A percentile compares a stretch with the other conserved stretches of the same genome.
Evolutionary conservation across 2,888 invertebrate genomes (phyloP).

Genomic region (Azorinus chamasolen): DNA sequence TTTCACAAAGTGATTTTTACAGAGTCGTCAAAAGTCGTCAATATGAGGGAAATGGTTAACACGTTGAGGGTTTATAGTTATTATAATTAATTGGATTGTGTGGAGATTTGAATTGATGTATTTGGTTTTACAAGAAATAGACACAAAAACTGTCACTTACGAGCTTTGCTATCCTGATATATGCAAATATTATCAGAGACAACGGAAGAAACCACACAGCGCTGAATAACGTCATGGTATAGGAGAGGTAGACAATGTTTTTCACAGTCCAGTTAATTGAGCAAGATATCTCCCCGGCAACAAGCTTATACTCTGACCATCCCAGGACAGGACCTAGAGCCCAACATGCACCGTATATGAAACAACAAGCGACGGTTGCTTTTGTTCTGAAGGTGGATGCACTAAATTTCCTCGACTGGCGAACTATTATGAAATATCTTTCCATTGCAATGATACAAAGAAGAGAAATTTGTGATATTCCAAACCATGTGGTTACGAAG

Average conservation of each 20-base stretch:
- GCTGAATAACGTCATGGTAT: slow-evolving; percentile 29
- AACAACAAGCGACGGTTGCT: slow-evolving; percentile 23
- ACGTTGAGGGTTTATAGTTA: no score
- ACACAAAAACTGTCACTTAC: slow-evolving; percentile 33
- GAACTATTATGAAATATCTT: slow-evolving; percentile 41
- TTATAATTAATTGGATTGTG: no score
- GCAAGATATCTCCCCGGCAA: slow-evolving; percentile 37
- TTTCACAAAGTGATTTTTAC: no score
- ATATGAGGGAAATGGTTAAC: no score
- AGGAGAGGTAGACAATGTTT: slow-evolving; percentile 21
- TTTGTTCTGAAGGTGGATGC: slow-evolving; percentile 10
- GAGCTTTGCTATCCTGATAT: slow-evolving; percentile 38
- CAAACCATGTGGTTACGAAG: slow-evolving; percentile 37
- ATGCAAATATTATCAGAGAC: slow-evolving; percentile 34
- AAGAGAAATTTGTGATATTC: slow-evolving; percentile 42
- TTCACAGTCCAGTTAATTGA: slow-evolving; percentile 41
- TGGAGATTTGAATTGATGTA: no score
- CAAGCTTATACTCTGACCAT: slow-evolving; percentile 40
- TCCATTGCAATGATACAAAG: slow-evolving; percentile 45
- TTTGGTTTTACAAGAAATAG: no score
- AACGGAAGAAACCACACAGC: slow-evolving; percentile 49
- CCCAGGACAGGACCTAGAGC: slow-evolving; percentile 44
- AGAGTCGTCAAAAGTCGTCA: no score
- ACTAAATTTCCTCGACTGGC: slow-evolving; percentile 17
- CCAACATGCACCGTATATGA: slow-evolving; percentile 28